Conservation (phyloP, 2,113 vertebrate genomes). For the Heptranchias perlo region DNA sequence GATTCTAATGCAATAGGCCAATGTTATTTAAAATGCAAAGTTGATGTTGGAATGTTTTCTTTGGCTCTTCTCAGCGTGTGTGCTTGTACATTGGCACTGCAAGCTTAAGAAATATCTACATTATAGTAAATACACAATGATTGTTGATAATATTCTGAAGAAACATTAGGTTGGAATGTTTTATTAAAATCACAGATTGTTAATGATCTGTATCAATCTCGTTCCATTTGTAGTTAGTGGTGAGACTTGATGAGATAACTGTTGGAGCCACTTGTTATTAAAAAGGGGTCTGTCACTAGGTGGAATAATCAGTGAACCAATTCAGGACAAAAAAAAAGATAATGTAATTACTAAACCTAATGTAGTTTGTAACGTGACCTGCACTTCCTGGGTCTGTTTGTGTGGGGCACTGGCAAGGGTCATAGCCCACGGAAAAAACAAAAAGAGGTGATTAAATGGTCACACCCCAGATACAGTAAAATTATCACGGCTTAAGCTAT, state of each 20-base stretch:
- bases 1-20: background rate
- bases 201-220: background rate
- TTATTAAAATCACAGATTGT: constrained; percentile 19
- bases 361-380: constrained; percentile 33
- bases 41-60: background rate
- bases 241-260: constrained; percentile 23
- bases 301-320: constrained; percentile 14
- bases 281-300: constrained; percentile 29
- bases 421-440: background rate
- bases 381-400: constrained; percentile 17
- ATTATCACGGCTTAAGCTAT: background rate
- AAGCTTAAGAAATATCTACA: background rate
- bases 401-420: constrained; percentile 1
- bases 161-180: constrained; percentile 27
- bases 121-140: background rate
- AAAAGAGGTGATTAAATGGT: background rate
- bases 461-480: background rate
- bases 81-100: background rate
- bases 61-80: background rate
- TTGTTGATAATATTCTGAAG: constrained; percentile 19
- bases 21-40: background rate
- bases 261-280: constrained; percentile 30
- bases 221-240: constrained; percentile 22
- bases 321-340: constrained; percentile 20
- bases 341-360: constrained; percentile 17